Percentiles rank a stretch among this genome's conserved stretches.
These are phyloP conservation scores for Halichoerus grypus DNA, from an alignment of 2,113 vertebrate species.

Conservation along the genomic window DNA sequence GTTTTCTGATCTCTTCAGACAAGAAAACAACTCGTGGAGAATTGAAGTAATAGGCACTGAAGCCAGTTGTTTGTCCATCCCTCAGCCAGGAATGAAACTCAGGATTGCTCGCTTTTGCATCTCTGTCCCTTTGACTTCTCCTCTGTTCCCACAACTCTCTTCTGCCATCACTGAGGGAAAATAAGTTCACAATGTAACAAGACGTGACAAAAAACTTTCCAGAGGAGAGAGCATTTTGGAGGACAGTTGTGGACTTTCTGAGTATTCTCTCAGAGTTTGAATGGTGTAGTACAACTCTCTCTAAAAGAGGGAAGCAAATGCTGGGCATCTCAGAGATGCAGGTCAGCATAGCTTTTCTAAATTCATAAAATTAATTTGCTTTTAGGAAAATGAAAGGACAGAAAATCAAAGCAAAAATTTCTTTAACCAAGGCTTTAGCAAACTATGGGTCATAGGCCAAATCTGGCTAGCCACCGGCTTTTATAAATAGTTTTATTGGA, in stretches of 20 bases:
- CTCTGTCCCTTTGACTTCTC: not conserved
- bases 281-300: not conserved
- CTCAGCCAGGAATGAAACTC: not conserved
- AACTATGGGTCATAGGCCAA: not conserved
- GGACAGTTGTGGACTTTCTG: not conserved
- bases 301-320: not conserved
- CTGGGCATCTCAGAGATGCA: not conserved
- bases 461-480: not conserved
- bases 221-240: not conserved
- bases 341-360: not conserved
- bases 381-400: not conserved
- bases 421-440: not conserved
- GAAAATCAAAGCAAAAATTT: not conserved
- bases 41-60: not conserved
- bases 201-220: not conserved
- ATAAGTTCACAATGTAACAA: not conserved
- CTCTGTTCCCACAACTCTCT: not conserved
- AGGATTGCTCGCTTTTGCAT: not conserved
- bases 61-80: not conserved
- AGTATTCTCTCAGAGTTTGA: not conserved
- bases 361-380: not conserved
- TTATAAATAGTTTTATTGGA: conserved; percentile 25
- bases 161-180: not conserved
- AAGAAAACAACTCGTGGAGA: not conserved
- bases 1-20: not conserved